Base-by-base conservation (phyloP, 92 coral and sea anemone genomes). In the Bergia sp. region DNA sequence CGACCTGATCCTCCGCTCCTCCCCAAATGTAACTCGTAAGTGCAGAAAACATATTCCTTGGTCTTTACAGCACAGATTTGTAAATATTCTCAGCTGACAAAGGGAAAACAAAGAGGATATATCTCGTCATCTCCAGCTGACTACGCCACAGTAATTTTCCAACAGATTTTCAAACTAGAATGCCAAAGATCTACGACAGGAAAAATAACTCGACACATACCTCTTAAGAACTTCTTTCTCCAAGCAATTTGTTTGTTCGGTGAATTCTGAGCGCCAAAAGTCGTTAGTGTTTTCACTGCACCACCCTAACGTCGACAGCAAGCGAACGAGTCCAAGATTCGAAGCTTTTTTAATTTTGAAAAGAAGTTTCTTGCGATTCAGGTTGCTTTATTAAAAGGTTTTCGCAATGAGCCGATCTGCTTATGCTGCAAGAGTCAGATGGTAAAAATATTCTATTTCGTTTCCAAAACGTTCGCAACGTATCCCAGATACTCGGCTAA, bases 11-110 rank as follows among this genome's bases (percentile, higher is more conserved):
- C n/a, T 97, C 99, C 36, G 86, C 77, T 66, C 91, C 94, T 65
- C 97, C 98, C 99, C 99, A 97, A 73, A 97, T 95, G 90, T 97
- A 97, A 87, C 99, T 97, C 41, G 97, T 88, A 81, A 97, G 89
- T 45, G 98, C 87, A 69, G 99, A 95, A 91, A 96, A 94, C 99
- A 97, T 97, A 85, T 72, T 93, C 7, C 79, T 84, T 50, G 15
- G 67, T 84, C 79, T 84, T 84, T 84, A 37, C 29, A 84, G 74
- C 87, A 40, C 90, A 83, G 88, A 73, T 50, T 53, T 71, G 85
- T 90, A 69, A 79, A 80, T 79, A 79, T 72, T 73, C 78, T 45
- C 55, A 65, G 77, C 76, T 82, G 79, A 80, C 55, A 37, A 75
- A 80, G 47, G 49, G 76, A 86, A 92, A 86, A 75, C 74, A 50